Base-by-base conservation (phyloP, 2,888 invertebrate genomes). In the Diarsia rubi region DNA sequence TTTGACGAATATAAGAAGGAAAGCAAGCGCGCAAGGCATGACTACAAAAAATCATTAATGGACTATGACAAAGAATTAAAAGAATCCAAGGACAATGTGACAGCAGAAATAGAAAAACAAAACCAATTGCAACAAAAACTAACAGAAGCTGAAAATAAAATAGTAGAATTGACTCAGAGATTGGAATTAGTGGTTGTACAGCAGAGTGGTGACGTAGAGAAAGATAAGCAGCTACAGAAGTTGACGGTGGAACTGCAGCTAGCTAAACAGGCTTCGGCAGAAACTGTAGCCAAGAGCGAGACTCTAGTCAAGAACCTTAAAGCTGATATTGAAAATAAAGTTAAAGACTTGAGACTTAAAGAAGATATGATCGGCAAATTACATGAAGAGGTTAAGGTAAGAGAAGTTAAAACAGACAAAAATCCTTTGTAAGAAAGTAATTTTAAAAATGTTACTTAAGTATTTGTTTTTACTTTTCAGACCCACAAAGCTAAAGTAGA, bases 11-110 rank as follows among this genome's bases (percentile, higher is more conserved):
- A 93, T 68, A 96, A 95, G 85, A 95, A 93, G 77, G 95, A 96
- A 79, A 94, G 92, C 77, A 97, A 97, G 89, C 93, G 93, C 72
- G 94, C 97, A 52, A 96, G 96, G 84, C 95, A 95, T 69, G 97
- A 97, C 62, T 90, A 98, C 3, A 93, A 96, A 85, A 91, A 94
- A 37, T 97, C 97, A 88, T 90, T 98, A 75, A 97, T 97, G 79
- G 97, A 94, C 31, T 94, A 94, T 74, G 95, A 96, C 78, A 95
- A 94, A 84, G 92, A 94, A 86, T 88, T 95, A 75, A 90, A 92
- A 79, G 93, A 93, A 75, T 93, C 94, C 65, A 96, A 93, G 90
- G 93, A 93, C 60, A 94, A 93, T 79, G 85, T 95, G 31, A 93
- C 93, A 79, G 80, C 87, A 59, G 96, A 96, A 90, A 90, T 92